Percentiles rank a stretch among this genome's conserved stretches.
These are phyloP conservation scores for Poeciliopsis presidionis DNA, from an alignment of 2,797 vertebrate genomes.

Conservation along the genomic window DNA sequence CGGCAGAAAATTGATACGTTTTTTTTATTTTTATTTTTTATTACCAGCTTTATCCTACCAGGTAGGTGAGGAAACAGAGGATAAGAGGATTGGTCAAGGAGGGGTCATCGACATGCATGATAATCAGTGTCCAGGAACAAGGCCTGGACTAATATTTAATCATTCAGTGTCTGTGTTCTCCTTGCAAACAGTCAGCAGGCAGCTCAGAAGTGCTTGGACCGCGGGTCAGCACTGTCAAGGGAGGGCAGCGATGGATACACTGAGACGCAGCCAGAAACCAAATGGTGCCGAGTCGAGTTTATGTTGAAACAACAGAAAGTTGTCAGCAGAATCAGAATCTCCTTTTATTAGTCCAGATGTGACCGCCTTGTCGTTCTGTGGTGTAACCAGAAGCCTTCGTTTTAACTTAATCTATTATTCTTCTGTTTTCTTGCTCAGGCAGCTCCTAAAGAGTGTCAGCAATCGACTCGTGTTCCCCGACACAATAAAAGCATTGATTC, in stretches of 20 bases:
- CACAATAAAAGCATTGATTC: background rate
- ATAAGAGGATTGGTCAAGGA: slow-evolving; percentile 1
- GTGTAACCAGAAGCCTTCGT: slow-evolving; percentile 42
- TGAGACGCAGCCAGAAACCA: slow-evolving; percentile 49
- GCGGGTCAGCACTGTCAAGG: slow-evolving; percentile 27
- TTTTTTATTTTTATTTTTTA: background rate
- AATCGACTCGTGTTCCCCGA: background rate
- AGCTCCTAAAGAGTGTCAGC: background rate
- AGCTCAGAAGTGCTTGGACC: slow-evolving; percentile 42
- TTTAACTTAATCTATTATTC: slow-evolving; percentile 1
- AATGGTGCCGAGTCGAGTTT: slow-evolving; percentile 38
- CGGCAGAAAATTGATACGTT: background rate
- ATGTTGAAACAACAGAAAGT: slow-evolving; percentile 55
- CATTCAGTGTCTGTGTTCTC: slow-evolving; percentile 22
- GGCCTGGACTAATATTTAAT: slow-evolving; percentile 43
- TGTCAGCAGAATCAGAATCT: slow-evolving; percentile 55
- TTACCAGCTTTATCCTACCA: background rate
- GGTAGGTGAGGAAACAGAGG: background rate
- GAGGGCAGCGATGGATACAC: slow-evolving; percentile 23
- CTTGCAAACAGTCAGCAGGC: slow-evolving; percentile 50
- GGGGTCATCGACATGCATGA: slow-evolving; percentile 49
- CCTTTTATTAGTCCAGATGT: slow-evolving; percentile 66
- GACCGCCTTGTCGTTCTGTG: slow-evolving; percentile 39
- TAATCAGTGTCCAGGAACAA: slow-evolving; percentile 48
- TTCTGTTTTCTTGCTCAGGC: background rate